Conservation (phyloP, 2,888 invertebrate genomes). For the Spilarctia lutea region DNA sequence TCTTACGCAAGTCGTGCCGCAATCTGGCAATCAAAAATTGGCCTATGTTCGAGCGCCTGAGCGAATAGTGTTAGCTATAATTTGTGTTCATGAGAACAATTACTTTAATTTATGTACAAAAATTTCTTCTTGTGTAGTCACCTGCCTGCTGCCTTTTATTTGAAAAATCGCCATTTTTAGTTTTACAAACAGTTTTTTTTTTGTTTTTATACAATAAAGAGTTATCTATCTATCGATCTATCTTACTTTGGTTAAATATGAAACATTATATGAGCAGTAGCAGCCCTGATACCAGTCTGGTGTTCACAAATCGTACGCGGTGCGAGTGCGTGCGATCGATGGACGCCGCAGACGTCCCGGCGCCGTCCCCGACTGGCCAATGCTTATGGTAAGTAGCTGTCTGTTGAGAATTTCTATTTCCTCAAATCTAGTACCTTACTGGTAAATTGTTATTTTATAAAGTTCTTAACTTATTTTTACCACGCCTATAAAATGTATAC, state of each 20-base stretch:
- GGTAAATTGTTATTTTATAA: neutral
- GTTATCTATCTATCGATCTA: no score
- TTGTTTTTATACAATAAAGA: no score
- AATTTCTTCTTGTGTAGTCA: no score
- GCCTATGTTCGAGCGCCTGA: no score
- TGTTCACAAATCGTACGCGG: slow-evolving; percentile 47
- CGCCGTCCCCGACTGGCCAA: slow-evolving; percentile 58
- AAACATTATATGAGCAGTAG: neutral
- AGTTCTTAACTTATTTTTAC: neutral
- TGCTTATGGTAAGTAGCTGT: slow-evolving; percentile 51
- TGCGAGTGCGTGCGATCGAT: slow-evolving; percentile 78
- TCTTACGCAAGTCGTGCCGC: no score
- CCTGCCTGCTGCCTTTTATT: no score
- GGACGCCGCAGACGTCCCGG: slow-evolving; percentile 70
- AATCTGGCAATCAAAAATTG: neutral
- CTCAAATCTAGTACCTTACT: neutral
- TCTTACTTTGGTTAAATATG: neutral
- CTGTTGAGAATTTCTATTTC: neutral
- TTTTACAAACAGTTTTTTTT: no score
- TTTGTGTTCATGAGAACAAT: no score
- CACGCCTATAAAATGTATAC: neutral
- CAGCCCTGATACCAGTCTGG: slow-evolving; percentile 40
- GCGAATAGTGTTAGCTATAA: no score
- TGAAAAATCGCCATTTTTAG: no score
- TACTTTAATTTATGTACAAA: no score